Evolutionary conservation across 2,797 vertebrate species (phyloP).

Genomic region (Hirundo rustica): DNA sequence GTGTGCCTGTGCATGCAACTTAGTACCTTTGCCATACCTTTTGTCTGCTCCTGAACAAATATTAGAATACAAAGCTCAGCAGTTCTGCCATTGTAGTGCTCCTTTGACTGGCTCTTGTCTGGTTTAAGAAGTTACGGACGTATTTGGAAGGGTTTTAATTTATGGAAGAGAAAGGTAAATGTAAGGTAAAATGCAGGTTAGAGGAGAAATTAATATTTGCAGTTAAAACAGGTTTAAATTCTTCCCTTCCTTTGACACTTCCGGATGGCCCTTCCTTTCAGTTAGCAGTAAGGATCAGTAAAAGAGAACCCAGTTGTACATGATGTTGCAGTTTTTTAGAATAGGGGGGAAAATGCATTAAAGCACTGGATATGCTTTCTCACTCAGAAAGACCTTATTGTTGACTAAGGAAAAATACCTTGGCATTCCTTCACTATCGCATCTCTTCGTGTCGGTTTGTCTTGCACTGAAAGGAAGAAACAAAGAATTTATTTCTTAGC

Average conservation of each 20-base stretch:
- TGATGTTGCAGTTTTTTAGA: neutral
- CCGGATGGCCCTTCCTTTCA: neutral
- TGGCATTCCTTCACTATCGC: conserved; percentile 6
- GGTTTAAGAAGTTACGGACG: neutral
- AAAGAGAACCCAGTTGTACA: neutral
- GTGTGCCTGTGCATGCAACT: neutral
- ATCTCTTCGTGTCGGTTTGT: conserved; percentile 27
- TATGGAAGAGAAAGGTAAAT: neutral
- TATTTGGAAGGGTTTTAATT: neutral
- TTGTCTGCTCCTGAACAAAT: neutral
- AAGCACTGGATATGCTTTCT: neutral
- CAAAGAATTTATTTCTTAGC: conserved; percentile 32
- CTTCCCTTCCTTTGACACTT: neutral
- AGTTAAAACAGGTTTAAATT: neutral
- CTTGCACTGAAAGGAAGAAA: neutral
- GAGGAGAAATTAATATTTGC: neutral
- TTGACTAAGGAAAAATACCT: conserved; percentile 20
- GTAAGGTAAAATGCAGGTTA: neutral
- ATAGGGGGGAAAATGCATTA: neutral
- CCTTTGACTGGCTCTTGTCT: neutral
- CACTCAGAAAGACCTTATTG: conserved; percentile 37
- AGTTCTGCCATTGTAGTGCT: neutral
- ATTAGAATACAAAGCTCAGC: neutral
- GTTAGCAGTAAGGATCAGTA: neutral
- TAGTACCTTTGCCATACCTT: neutral